Evolutionary conservation across 64 coral and sea anemone species (phyloP).

Genomic region (Dendrophyllia cribrosa): DNA sequence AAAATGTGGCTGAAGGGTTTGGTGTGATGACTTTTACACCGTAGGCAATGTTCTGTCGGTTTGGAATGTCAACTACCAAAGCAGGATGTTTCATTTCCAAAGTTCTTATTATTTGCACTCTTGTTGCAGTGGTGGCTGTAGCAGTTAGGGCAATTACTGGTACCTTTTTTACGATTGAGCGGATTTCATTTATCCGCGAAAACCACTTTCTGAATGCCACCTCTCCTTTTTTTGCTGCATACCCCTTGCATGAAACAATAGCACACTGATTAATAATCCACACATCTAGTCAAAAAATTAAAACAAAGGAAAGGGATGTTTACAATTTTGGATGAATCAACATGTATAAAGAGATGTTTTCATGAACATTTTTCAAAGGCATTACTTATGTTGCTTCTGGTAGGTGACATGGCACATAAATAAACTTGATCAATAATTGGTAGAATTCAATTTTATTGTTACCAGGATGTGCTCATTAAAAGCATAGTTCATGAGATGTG

Average conservation of each 20-base stretch:
- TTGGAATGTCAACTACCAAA: slow-evolving; percentile 19
- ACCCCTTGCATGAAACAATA: slow-evolving; percentile 27
- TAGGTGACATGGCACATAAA: too few relatives aligned
- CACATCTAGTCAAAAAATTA: too few relatives aligned
- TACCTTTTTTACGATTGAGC: slow-evolving; percentile 19
- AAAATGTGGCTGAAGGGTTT: slow-evolving; percentile 23
- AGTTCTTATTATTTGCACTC: slow-evolving; percentile 4
- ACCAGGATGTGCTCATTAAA: too few relatives aligned
- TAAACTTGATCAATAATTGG: too few relatives aligned
- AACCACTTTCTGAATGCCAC: slow-evolving; percentile 51
- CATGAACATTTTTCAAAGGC: too few relatives aligned
- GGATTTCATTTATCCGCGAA: slow-evolving; percentile 48
- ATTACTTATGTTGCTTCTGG: too few relatives aligned
- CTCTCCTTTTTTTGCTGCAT: slow-evolving; percentile 59
- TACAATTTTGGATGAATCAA: too few relatives aligned
- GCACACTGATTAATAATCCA: too few relatives aligned
- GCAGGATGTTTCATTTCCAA: slow-evolving; percentile 35
- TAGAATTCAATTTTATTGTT: too few relatives aligned
- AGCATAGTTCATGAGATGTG: too few relatives aligned
- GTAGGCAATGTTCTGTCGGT: slow-evolving; percentile 41
- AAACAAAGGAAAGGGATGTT: too few relatives aligned
- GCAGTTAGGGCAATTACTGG: slow-evolving; percentile 51
- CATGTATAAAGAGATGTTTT: too few relatives aligned
- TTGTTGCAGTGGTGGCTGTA: slow-evolving; percentile 59
- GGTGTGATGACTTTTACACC: slow-evolving; percentile 27